Evolutionary conservation across 2,113 vertebrate genomes (phyloP), one percentile per base, ranked within the genome.

Genomic region (Pleuronectes platessa): DNA sequence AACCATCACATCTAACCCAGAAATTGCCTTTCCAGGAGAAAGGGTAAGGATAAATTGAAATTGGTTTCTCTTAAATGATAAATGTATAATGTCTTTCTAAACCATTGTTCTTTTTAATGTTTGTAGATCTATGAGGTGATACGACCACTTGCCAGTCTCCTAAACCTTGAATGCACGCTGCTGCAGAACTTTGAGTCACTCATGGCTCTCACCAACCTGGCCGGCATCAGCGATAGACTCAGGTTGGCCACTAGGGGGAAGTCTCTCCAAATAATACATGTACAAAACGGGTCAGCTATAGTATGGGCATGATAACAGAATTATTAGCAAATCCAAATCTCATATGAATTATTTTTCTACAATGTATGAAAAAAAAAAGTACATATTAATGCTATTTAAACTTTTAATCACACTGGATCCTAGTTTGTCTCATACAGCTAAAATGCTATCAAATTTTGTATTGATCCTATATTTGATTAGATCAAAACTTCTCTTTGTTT

Each of bases 111-210:
- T 51, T 64, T 66, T 53, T 9, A 66, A n/a, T 27, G 4, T 49
- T 83, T 17, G 76, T 65, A 99, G 98, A 93, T 99, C 72, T 99
- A 97, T 0, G 98, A 99, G 91, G 95, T 98, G 75, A 95, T 99
- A 18, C 95, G 98, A 55, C 98, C 98, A 4, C 93, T 99, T 0
- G 91, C 97, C 64, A 96, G 94, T 84, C 90, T 97, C 42, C 84
- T 99, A 82, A 95, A 94, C 66, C 94, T 99, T 53, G 94, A 95
- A 71, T 95, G 96, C 89, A 94, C 95, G 0, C 93, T 95, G 60
- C 94, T 99, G 81, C 97, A 99, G 94, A 99, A 99, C 92, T 99
- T 99, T 0, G 98, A 99, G 88, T 95, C 97, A 0, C 94, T 99
- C 76, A 99, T 99, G 98, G 98, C 97, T 0, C 92, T 99, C 3